Conservation (phyloP, 2,113 vertebrate genomes). For the Oreochromis spilurus region DNA sequence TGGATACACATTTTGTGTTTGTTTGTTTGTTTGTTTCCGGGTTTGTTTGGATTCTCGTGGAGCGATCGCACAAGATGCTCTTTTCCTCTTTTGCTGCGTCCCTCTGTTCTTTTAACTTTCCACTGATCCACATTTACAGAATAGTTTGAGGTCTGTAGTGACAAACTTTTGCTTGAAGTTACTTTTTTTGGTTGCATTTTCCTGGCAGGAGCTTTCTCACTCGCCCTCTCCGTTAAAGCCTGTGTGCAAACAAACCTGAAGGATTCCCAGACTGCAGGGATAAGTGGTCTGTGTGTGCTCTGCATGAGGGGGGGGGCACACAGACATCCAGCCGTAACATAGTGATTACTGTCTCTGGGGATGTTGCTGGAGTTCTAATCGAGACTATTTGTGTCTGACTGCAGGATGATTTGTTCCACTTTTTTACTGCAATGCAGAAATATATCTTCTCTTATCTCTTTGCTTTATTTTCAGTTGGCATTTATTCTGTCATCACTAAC, state of each 20-base stretch:
- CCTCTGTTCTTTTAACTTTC: not conserved
- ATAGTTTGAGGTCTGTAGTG: not conserved
- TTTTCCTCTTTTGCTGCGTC: not conserved
- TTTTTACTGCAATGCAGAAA: not conserved
- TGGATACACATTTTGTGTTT: not conserved
- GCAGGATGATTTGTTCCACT: not conserved
- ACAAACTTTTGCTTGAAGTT: not conserved
- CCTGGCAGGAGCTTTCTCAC: not conserved
- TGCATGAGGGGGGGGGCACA: not conserved
- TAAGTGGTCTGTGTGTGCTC: not conserved
- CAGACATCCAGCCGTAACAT: not conserved
- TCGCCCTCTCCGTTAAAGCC: not conserved
- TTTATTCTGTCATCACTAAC: not conserved
- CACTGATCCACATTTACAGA: not conserved
- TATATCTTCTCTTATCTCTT: not conserved
- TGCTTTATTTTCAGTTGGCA: rapidly evolving
- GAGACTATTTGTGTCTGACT: not conserved
- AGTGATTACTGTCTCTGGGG: not conserved
- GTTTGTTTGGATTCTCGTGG: not conserved
- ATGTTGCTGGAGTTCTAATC: not conserved
- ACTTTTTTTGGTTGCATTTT: not conserved
- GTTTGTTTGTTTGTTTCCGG: not conserved
- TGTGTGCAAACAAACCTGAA: not conserved
- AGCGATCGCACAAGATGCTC: not conserved
- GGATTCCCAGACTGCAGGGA: not conserved